These are phyloP conservation scores for Stomatorhinus walkeri DNA, from an alignment of 2,797 vertebrate genomes.

Conservation along the genomic window DNA sequence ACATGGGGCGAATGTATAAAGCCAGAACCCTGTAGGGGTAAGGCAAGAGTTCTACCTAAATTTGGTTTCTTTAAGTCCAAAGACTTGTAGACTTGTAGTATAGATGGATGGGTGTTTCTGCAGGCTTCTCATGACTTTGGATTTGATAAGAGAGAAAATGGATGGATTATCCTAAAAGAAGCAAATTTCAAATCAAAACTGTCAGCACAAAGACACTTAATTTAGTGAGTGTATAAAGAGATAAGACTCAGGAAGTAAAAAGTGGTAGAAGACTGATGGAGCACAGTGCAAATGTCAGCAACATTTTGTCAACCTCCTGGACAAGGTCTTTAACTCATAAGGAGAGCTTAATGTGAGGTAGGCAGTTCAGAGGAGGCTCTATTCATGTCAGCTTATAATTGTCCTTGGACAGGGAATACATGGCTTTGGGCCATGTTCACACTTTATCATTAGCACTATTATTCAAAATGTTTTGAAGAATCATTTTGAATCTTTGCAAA, in stretches of 20 bases:
- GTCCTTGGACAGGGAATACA: not conserved
- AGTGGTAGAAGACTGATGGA: not conserved
- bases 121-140: not conserved
- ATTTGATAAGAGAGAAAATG: not conserved
- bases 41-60: not conserved
- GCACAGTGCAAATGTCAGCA: not conserved
- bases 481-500: not conserved
- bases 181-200: not conserved
- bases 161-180: not conserved
- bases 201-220: not conserved
- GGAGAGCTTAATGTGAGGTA: not conserved
- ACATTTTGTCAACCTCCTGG: not conserved
- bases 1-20: not conserved
- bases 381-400: not conserved
- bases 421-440: not conserved
- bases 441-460: not conserved
- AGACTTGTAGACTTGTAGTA: not conserved
- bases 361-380: not conserved
- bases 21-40: not conserved
- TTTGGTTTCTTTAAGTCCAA: not conserved
- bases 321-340: not conserved
- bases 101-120: not conserved
- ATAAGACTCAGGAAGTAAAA: not conserved
- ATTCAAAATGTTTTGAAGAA: not conserved
- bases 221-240: not conserved